A percentile compares a stretch with the other conserved stretches of the same genome.
Evolutionary conservation across 1,140 invertebrate genomes (phyloP).

Genomic region (Eufriesea mexicana): DNA sequence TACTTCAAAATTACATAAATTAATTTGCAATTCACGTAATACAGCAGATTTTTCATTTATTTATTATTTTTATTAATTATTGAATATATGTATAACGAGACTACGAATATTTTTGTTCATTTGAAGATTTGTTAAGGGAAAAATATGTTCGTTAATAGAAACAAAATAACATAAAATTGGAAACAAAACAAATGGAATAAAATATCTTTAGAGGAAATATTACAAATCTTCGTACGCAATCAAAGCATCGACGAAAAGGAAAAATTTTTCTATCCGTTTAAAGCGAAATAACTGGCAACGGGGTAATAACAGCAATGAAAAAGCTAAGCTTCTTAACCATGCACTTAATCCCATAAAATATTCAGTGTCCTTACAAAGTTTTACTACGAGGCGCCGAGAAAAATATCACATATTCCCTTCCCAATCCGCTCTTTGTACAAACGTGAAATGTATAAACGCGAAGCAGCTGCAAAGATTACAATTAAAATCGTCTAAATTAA

Average conservation of each 20-base stretch:
- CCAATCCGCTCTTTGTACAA: neutral
- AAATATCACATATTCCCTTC: neutral
- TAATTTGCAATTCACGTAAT: no score
- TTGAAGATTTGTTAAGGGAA: neutral
- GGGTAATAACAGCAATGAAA: neutral
- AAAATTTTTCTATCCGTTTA: neutral
- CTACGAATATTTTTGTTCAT: neutral
- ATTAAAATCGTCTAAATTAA: neutral
- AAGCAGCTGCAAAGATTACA: neutral
- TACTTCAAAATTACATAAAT: no score
- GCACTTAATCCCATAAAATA: neutral
- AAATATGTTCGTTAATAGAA: neutral
- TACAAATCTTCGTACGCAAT: neutral
- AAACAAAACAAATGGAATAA: no score
- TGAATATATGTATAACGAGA: no score
- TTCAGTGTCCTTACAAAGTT: neutral
- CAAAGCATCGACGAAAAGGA: neutral
- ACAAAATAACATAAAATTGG: neutral
- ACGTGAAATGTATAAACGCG: neutral
- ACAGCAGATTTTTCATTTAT: no score
- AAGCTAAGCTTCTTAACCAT: neutral
- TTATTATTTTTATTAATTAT: no score
- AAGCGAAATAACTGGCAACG: neutral
- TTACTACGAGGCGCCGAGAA: neutral
- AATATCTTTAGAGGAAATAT: neutral